phyloP scores from a whole-genome alignment of 2,797 vertebrate species.

The Leptodactylus fallax region DNA sequence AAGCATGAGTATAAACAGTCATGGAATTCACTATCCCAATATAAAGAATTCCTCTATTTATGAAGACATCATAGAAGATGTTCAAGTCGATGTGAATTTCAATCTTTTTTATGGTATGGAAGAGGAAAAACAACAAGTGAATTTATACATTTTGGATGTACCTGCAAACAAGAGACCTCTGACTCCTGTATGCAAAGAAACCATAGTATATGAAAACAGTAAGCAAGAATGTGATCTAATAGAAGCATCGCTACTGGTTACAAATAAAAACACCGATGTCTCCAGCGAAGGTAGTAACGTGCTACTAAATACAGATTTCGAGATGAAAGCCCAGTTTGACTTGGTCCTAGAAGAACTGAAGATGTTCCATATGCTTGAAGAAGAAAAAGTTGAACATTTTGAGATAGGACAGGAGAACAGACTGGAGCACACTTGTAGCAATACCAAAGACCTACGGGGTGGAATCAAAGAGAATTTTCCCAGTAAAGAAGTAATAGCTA shows the following conservation, averaged over 20 bases:
- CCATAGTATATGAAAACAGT: neutral
- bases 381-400: conserved; percentile 67
- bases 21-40: neutral
- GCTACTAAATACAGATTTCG: conserved; percentile 68
- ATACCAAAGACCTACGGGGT: conserved; percentile 48
- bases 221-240: neutral
- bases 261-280: neutral
- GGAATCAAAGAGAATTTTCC: neutral
- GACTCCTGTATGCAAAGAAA: neutral
- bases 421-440: conserved; percentile 55
- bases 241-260: neutral
- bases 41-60: neutral
- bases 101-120: neutral
- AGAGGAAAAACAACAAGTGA: neutral
- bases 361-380: conserved; percentile 83
- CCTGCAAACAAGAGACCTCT: neutral
- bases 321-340: conserved; percentile 83
- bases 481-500: conserved; percentile 63
- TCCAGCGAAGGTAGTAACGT: neutral
- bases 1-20: neutral
- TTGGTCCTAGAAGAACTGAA: conserved; percentile 84
- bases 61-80: neutral
- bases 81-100: neutral
- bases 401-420: conserved; percentile 66
- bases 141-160: neutral